Percentiles rank a stretch among this genome's conserved stretches.
These are phyloP conservation scores for Cheiracanthium punctorium DNA, from an alignment of 2,888 invertebrate genomes.

Conservation along the genomic window DNA sequence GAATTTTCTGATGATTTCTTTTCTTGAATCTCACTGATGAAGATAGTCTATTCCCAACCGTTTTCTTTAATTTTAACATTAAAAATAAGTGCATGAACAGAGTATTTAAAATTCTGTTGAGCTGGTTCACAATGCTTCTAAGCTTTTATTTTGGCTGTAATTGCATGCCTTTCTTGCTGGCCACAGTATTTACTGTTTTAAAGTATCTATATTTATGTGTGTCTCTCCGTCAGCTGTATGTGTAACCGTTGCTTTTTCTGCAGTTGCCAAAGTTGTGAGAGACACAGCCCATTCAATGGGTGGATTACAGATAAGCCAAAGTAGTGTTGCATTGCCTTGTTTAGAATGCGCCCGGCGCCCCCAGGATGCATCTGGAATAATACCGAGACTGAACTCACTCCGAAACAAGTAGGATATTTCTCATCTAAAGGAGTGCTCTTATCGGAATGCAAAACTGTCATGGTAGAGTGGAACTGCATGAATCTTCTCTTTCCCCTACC, in stretches of 20 bases:
- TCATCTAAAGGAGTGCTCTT: conserved; percentile 48
- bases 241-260: conserved; percentile 58
- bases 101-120: too few species aligned
- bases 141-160: background rate
- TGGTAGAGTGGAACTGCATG: background rate
- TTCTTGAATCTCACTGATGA: too few species aligned
- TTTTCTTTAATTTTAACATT: too few species aligned
- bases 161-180: background rate
- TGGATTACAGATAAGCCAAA: conserved; percentile 68
- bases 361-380: conserved; percentile 65
- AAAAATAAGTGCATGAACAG: too few species aligned
- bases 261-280: conserved; percentile 66
- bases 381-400: conserved; percentile 63
- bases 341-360: conserved; percentile 60
- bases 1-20: too few species aligned
- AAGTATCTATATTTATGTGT: background rate
- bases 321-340: conserved; percentile 50
- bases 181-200: background rate
- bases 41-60: too few species aligned
- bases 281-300: conserved; percentile 67
- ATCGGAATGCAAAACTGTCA: background rate
- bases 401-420: conserved; percentile 65
- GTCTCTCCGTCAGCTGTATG: conserved; percentile 6
- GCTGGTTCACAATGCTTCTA: too few species aligned
- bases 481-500: background rate